Percentiles rank a stretch among this genome's conserved stretches.
These are phyloP conservation scores for Amphiprion clarkii DNA, from an alignment of 2,797 vertebrate genomes.

Conservation along the genomic window DNA sequence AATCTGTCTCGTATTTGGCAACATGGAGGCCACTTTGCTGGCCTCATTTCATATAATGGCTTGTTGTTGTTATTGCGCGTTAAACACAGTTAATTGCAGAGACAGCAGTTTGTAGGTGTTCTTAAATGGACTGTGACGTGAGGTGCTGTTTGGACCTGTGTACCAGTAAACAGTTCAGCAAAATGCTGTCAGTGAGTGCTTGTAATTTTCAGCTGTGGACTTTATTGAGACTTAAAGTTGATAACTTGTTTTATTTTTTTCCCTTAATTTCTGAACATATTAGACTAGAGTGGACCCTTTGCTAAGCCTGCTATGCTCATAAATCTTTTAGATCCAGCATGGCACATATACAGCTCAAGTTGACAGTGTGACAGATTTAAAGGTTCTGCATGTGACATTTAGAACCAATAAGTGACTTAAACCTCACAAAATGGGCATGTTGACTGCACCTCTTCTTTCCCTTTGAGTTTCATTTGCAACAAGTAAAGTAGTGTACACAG, in stretches of 20 bases:
- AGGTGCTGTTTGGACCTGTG: conserved; percentile 20
- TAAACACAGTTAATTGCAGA: conserved; percentile 50
- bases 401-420: too few relatives aligned
- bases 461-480: too few relatives aligned
- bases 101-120: conserved; percentile 6
- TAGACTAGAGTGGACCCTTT: neutral
- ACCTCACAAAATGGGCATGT: too few relatives aligned
- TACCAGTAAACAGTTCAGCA: neutral
- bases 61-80: conserved; percentile 55
- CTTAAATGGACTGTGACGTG: conserved; percentile 11
- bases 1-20: conserved; percentile 62
- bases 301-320: neutral
- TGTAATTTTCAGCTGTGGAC: neutral
- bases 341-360: neutral
- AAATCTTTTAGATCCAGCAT: neutral
- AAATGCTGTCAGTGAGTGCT: neutral
- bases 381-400: too few relatives aligned
- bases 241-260: neutral
- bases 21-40: conserved; percentile 24
- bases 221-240: neutral
- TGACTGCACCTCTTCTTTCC: too few relatives aligned
- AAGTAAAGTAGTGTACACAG: too few relatives aligned
- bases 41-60: conserved; percentile 46
- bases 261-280: neutral
- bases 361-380: too few relatives aligned